phyloP scores from a whole-genome alignment of 2,888 invertebrate genomes.

The Escarpia spicata region DNA sequence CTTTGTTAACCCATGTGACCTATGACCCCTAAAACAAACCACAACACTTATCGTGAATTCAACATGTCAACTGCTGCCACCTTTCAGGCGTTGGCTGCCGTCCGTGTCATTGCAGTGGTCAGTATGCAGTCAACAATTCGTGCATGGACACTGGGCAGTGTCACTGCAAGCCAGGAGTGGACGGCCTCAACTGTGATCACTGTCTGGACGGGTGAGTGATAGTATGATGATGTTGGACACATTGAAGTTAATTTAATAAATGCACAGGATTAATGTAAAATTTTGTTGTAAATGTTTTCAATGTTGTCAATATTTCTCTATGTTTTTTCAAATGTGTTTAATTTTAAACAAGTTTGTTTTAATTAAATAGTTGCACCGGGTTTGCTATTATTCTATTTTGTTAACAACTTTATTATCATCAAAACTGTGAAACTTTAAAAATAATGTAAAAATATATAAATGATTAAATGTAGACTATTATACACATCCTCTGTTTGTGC shows the following conservation, averaged over 20 bases:
- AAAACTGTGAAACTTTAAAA: background rate
- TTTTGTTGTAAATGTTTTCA: no score
- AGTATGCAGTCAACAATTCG: conserved; percentile 44
- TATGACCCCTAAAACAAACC: no score
- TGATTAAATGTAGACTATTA: background rate
- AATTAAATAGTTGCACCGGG: no score
- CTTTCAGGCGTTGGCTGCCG: conserved; percentile 46
- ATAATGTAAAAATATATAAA: background rate
- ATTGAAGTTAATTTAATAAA: no score
- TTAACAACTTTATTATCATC: background rate
- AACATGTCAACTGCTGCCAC: background rate
- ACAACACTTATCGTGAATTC: no score
- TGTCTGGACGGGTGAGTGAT: conserved; percentile 45
- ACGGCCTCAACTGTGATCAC: conserved; percentile 41
- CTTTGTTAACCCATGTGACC: no score
- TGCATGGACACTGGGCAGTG: conserved; percentile 49
- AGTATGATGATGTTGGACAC: no score
- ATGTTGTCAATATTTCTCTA: no score
- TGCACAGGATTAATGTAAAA: no score
- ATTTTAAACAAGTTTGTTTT: no score
- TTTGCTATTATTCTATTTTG: background rate
- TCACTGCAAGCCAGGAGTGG: conserved; percentile 48
- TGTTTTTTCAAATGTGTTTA: no score
- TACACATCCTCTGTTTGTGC: no score
- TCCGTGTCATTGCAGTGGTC: conserved; percentile 42